Evolutionary conservation across 2,797 vertebrate species (phyloP), one percentile per base, ranked within the genome.

Genomic region (Fratercula arctica): DNA sequence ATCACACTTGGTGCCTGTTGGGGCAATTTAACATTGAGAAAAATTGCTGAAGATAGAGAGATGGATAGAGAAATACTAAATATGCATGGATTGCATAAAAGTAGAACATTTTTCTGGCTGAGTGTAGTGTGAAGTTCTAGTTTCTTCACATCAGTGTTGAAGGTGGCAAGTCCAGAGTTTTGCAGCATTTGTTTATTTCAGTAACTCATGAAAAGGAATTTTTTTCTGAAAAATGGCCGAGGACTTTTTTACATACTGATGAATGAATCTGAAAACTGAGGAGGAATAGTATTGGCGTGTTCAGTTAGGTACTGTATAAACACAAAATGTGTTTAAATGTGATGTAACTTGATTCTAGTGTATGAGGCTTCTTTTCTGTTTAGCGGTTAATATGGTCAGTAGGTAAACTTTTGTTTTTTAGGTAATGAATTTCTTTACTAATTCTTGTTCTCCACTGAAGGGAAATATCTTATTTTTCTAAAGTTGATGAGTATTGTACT

Each of bases 71-170:
- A 43, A 88, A 29, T 51, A 33, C 3, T 81, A 57, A 56, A 14
- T 72, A 35, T 46, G 11, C 33, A 16, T 46, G 17, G 16, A 16
- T 68, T 66, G 18, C 21, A 7, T 69, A 33, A 35, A 61, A 72
- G 26, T 50, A 37, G n/a, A 63, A 26, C 1, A 10, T 37, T 88
- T 72, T 81, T 60, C 33, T 74, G 2, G 12, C 15, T 61, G 5
- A 33, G 17, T 0, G 0, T 41, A 6, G 13, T 26, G 13, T 73
- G 50, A 73, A 70, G 9, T 89, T 90, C 10, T 20, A 0, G 10
- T 85, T 35, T 66, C 19, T 83, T 77, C 60, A 29, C 1, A 0
- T 37, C 4, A 45, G 2, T 69, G 13, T 68, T 1, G 0, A n/a
- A 75, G 29, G 11, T 50, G 39, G 11, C 37, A 78, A 23, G 11